Percentiles rank a stretch among this genome's conserved stretches.
Conservation (phyloP, 2,888 invertebrate genomes). For the Pasiphila rectangulata region DNA sequence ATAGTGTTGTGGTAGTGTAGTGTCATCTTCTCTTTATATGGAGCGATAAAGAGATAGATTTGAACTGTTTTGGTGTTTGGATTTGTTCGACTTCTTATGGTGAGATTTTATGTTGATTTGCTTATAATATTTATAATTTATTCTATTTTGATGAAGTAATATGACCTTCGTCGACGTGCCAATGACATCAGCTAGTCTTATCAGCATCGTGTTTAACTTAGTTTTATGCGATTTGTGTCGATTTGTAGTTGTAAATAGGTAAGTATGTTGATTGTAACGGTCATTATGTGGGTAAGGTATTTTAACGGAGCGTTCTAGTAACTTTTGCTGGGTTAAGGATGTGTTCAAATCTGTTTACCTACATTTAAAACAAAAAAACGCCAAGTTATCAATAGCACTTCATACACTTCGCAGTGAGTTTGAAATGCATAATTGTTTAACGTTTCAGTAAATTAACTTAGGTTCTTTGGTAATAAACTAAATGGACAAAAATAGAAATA, state of each 20-base stretch:
- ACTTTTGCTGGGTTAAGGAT: neutral
- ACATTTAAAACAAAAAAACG: no score
- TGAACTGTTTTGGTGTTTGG: conserved; percentile 51
- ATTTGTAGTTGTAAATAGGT: neutral
- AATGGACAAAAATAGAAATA: no score
- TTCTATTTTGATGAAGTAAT: conserved; percentile 23
- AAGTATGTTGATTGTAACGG: conserved; percentile 6
- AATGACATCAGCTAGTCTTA: conserved; percentile 28
- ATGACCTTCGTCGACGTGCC: conserved; percentile 26
- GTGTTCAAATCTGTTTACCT: neutral
- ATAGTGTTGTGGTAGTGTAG: conserved; percentile 49
- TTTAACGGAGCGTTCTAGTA: conserved; percentile 12
- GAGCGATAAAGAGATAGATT: conserved; percentile 64
- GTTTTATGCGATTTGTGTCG: conserved; percentile 18
- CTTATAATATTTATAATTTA: conserved; percentile 19
- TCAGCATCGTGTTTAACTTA: conserved; percentile 19
- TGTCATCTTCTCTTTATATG: conserved; percentile 69
- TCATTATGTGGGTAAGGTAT: conserved; percentile 5
- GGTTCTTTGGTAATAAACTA: no score
- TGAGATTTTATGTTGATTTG: conserved; percentile 32
- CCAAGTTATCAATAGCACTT: no score
- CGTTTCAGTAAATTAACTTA: no score
- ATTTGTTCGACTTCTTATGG: conserved; percentile 44
- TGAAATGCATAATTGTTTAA: no score
- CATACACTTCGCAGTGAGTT: no score